Percentiles rank a stretch among this genome's conserved stretches.
These are phyloP conservation scores for Myrmecobius fasciatus DNA, from an alignment of 2,113 vertebrate species.

Conservation along the genomic window DNA sequence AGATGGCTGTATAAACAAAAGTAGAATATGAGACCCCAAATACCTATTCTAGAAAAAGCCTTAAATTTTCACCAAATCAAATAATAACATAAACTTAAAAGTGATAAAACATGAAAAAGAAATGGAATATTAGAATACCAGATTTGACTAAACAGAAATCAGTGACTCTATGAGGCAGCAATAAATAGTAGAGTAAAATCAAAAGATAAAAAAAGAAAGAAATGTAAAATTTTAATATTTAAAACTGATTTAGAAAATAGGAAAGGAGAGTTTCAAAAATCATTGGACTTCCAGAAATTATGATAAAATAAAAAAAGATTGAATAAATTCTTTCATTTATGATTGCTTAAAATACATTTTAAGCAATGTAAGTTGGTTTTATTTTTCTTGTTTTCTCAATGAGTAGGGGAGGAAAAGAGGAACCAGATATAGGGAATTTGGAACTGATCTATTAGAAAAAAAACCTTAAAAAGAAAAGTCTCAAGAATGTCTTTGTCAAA, in stretches of 20 bases:
- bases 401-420: not conserved
- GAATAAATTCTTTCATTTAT: not conserved
- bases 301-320: not conserved
- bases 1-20: not conserved
- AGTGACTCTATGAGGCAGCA: not conserved
- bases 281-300: not conserved
- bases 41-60: not conserved
- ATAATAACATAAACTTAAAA: not conserved
- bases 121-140: not conserved
- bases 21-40: not conserved
- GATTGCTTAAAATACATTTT: not conserved
- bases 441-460: not conserved
- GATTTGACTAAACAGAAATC: not conserved
- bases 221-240: not conserved
- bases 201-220: not conserved
- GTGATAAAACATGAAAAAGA: not conserved
- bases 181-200: not conserved
- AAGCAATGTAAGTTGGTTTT: not conserved
- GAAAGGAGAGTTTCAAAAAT: too few species aligned
- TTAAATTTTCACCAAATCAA: not conserved
- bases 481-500: too few species aligned
- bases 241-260: too few species aligned
- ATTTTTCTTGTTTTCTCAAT: not conserved
- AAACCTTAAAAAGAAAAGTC: too few species aligned
- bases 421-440: not conserved